These are phyloP conservation scores for Helarctos malayanus DNA, from an alignment of 2,797 vertebrate species.

Conservation along the genomic window DNA sequence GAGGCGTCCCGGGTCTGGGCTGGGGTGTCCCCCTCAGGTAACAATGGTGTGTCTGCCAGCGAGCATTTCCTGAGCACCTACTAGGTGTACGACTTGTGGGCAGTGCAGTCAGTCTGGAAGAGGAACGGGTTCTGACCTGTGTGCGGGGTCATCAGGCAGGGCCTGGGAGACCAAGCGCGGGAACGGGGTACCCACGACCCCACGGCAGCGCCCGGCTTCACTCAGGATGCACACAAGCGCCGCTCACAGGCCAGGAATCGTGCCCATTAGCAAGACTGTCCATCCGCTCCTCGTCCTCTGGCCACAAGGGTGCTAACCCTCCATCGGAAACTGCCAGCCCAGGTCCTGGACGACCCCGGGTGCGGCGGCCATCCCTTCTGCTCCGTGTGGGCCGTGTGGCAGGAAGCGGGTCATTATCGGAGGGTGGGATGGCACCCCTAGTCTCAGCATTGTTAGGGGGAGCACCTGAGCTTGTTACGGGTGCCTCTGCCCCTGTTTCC, in stretches of 20 bases:
- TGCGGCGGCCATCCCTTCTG: background rate
- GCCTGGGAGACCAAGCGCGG: background rate
- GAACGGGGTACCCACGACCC: background rate
- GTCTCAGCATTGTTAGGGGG: background rate
- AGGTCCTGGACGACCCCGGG: background rate
- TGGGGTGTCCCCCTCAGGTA: too few relatives aligned
- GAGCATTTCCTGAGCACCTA: background rate
- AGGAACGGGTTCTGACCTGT: background rate
- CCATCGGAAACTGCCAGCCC: background rate
- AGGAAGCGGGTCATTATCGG: background rate
- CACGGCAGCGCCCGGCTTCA: background rate
- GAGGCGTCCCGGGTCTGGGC: too few relatives aligned
- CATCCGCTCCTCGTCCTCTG: background rate
- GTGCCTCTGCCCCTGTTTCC: background rate
- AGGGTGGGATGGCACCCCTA: background rate
- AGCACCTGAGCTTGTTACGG: background rate
- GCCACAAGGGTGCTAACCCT: accelerated
- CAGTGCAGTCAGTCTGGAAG: background rate
- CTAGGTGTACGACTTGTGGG: background rate
- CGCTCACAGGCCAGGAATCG: background rate
- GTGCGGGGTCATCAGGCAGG: background rate
- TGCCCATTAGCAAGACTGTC: background rate
- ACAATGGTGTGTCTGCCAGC: background rate
- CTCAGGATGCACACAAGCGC: background rate
- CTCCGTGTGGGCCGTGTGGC: background rate